phyloP scores from a whole-genome alignment of 2,113 vertebrate species.

The Paramormyrops kingsleyae region DNA sequence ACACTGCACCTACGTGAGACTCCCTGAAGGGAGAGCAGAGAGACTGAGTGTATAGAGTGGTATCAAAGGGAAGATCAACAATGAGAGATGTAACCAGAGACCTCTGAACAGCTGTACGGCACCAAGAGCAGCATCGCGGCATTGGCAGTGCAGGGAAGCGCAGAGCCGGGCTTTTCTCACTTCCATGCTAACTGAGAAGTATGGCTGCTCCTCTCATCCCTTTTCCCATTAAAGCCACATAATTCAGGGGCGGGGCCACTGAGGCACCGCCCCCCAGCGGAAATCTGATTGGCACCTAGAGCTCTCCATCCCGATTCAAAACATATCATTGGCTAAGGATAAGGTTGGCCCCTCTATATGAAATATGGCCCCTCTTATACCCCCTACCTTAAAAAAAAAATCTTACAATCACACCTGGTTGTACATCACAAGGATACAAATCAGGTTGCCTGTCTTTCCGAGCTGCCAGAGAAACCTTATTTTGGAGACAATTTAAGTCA shows the following conservation, averaged over 20 bases:
- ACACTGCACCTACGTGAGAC: not conserved
- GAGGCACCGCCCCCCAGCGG: not conserved
- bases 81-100: not conserved
- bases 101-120: not conserved
- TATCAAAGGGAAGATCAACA: not conserved
- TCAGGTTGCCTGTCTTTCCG: not conserved
- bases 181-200: not conserved
- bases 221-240: not conserved
- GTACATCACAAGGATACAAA: not conserved
- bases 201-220: not conserved
- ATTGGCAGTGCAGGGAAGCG: not conserved
- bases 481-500: not conserved
- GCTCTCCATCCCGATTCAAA: not conserved
- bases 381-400: not conserved
- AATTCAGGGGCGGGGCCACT: not conserved
- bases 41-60: not conserved
- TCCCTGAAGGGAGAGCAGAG: not conserved
- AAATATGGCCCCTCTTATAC: no score
- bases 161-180: not conserved
- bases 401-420: not conserved
- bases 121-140: not conserved
- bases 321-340: not conserved
- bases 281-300: not conserved
- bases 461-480: not conserved
- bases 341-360: not conserved